Evolutionary conservation across 2,113 vertebrate genomes (phyloP).

Genomic region (Mola mola): DNA sequence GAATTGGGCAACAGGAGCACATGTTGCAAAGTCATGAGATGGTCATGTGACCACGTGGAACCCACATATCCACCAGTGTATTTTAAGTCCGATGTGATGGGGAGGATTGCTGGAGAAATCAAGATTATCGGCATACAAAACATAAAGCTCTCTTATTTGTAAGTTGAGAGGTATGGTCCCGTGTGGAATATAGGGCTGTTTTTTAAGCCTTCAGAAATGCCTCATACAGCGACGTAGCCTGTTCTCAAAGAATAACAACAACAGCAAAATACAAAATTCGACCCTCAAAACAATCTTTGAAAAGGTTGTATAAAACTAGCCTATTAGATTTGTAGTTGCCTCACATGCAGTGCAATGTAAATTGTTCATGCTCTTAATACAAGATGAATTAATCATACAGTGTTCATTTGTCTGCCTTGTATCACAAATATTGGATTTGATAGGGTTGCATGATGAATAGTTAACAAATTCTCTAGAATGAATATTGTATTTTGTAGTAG

Average conservation of each 20-base stretch:
- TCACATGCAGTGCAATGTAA: constrained; percentile 69
- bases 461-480: no score
- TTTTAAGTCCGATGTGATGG: constrained; percentile 26
- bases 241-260: constrained; percentile 50
- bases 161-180: constrained; percentile 70
- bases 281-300: constrained; percentile 50
- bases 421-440: constrained; percentile 42
- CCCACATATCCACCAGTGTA: constrained; percentile 4
- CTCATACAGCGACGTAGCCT: constrained; percentile 57
- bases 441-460: no score
- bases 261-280: constrained; percentile 52
- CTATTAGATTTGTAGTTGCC: constrained; percentile 62
- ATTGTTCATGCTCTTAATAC: constrained; percentile 67
- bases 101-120: not conserved
- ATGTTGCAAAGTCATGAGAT: constrained; percentile 60
- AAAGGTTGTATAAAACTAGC: constrained; percentile 69
- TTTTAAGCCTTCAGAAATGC: constrained; percentile 39
- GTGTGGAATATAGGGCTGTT: constrained; percentile 44
- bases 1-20: constrained; percentile 34
- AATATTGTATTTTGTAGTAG: no score
- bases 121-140: constrained; percentile 56
- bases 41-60: constrained; percentile 57
- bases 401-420: constrained; percentile 42
- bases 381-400: constrained; percentile 59
- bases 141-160: constrained; percentile 61